Evolutionary conservation across 2,888 invertebrate genomes (phyloP).

Genomic region (Nymphalis c-album): DNA sequence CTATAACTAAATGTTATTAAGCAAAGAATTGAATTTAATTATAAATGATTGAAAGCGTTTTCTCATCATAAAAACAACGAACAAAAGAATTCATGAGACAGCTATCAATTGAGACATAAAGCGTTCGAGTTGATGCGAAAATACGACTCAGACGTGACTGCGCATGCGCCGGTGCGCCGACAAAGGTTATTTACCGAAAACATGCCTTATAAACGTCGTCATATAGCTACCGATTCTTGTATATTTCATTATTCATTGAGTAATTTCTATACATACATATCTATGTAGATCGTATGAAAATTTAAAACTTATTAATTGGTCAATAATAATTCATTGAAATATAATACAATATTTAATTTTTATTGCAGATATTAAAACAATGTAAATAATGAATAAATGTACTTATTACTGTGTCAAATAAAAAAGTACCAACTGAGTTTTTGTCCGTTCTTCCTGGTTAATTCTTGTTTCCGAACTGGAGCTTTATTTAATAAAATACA

Average conservation of each 20-base stretch:
- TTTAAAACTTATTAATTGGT: no score
- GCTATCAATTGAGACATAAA: constrained; percentile 38
- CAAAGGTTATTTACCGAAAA: constrained; percentile 1
- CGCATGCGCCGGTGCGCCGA: constrained; percentile 6
- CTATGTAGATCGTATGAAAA: no score
- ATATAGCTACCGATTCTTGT: constrained; percentile 9
- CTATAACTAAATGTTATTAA: not conserved
- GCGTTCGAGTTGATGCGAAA: constrained; percentile 22
- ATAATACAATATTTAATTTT: not conserved
- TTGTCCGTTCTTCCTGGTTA: no score
- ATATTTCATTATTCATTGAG: not conserved
- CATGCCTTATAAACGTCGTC: not conserved
- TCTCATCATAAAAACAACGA: not conserved
- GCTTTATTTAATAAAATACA: no score
- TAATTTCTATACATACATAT: no score
- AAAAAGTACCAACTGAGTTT: no score
- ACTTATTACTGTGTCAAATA: no score
- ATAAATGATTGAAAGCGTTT: not conserved
- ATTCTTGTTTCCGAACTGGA: no score
- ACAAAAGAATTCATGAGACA: constrained; percentile 12
- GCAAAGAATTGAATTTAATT: no score
- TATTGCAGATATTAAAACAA: not conserved
- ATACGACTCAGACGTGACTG: constrained; percentile 11
- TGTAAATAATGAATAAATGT: no score
- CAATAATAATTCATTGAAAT: not conserved